These are phyloP conservation scores for Nesogale talazaci DNA, from an alignment of 2,113 vertebrate genomes.

Conservation along the genomic window DNA sequence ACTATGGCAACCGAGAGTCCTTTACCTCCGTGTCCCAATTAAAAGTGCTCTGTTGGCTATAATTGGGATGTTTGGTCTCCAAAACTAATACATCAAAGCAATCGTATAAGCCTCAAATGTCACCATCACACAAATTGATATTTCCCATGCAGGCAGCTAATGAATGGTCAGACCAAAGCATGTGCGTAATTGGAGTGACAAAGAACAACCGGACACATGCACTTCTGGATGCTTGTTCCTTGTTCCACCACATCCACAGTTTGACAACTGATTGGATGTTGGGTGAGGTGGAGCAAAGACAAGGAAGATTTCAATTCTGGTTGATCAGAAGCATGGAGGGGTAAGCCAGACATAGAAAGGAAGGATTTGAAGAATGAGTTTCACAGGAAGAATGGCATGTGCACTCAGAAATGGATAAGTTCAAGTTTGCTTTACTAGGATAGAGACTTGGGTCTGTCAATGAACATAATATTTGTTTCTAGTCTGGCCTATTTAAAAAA, in stretches of 20 bases:
- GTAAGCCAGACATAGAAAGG: neutral
- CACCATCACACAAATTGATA: conserved; percentile 62
- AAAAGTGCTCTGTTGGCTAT: conserved; percentile 76
- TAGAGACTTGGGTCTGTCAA: no score
- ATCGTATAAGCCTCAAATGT: conserved; percentile 68
- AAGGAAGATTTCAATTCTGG: neutral
- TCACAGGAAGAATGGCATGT: neutral
- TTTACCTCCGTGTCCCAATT: conserved; percentile 78
- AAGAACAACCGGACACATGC: conserved; percentile 1
- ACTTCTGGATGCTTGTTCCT: neutral
- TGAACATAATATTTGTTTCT: neutral
- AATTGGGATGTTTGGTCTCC: conserved; percentile 70
- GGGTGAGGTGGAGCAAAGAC: neutral
- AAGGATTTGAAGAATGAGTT: conserved; percentile 15
- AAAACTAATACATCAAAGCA: conserved; percentile 74
- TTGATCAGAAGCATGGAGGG: neutral
- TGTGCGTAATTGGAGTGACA: neutral
- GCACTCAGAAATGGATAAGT: neutral
- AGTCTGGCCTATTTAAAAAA: neutral
- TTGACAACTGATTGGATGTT: neutral
- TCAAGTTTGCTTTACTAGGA: neutral
- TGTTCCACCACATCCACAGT: neutral
- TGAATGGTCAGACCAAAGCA: conserved; percentile 35
- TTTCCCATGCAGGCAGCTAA: conserved; percentile 60
- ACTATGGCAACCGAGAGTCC: conserved; percentile 77